phyloP scores from a whole-genome alignment of 2,797 vertebrate species.

The Onychomys arenicola region DNA sequence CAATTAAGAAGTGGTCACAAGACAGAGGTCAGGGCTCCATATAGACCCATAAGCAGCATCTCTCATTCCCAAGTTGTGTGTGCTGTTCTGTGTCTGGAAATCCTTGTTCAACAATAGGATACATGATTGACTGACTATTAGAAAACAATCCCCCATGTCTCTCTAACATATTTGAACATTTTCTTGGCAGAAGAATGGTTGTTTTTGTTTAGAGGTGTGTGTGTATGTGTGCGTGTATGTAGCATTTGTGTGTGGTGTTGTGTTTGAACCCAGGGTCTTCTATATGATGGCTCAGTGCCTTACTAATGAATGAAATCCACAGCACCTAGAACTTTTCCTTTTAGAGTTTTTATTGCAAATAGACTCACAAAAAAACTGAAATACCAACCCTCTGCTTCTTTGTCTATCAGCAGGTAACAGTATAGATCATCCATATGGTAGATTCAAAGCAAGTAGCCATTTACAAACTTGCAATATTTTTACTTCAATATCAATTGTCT shows the following conservation, averaged over 20 bases:
- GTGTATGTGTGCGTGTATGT: background rate
- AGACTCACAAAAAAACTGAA: background rate
- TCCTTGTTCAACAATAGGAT: background rate
- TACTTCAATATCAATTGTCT: background rate
- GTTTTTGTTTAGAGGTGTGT: background rate
- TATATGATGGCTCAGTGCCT: background rate
- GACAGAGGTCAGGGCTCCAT: background rate
- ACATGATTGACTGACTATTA: background rate
- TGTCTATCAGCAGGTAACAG: background rate
- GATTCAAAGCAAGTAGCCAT: slow-evolving; percentile 12
- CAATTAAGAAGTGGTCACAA: background rate
- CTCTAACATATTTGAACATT: background rate
- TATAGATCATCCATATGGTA: background rate
- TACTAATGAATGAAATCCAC: background rate
- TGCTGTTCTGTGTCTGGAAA: background rate
- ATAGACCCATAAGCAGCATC: background rate
- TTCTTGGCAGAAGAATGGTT: background rate
- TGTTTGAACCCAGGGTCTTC: background rate
- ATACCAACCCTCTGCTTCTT: background rate
- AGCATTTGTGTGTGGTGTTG: background rate
- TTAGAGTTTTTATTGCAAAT: background rate
- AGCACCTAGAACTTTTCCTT: background rate
- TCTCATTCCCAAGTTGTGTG: background rate
- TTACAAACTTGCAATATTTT: background rate
- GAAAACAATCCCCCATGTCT: background rate